These are phyloP conservation scores for Diplodus puntazzo DNA, from an alignment of 2,797 vertebrate genomes.

Conservation along the genomic window DNA sequence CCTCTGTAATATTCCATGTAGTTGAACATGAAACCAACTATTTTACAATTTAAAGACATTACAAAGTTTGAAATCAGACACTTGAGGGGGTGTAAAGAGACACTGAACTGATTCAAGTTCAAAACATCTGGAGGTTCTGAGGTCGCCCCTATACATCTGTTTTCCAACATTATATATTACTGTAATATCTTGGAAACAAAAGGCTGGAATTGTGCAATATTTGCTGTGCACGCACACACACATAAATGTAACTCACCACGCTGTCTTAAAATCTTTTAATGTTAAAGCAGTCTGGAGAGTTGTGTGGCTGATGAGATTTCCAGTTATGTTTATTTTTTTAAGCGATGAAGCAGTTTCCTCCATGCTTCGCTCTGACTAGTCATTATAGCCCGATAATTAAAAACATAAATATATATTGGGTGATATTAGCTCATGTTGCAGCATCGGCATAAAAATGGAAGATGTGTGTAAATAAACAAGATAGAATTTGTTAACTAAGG, in stretches of 20 bases:
- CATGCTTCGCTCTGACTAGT: no score
- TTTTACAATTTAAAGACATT: conserved; percentile 1
- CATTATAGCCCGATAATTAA: no score
- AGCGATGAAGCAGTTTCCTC: no score
- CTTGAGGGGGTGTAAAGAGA: conserved; percentile 15
- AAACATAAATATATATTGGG: no score
- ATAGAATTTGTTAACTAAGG: not conserved
- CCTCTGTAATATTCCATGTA: conserved; percentile 47
- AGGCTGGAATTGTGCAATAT: not conserved
- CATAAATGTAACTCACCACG: no score
- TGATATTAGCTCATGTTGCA: no score
- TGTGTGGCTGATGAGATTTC: no score
- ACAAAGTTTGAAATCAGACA: conserved; percentile 38
- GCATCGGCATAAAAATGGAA: no score
- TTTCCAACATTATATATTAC: not conserved
- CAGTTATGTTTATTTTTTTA: no score
- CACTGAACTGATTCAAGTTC: not conserved
- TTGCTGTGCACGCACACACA: not conserved
- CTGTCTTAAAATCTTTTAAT: no score
- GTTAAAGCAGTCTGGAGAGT: no score
- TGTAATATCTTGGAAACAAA: not conserved
- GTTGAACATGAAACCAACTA: conserved; percentile 4
- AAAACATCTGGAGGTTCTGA: not conserved
- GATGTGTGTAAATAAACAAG: not conserved
- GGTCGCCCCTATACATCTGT: not conserved